Evolutionary conservation across 2,113 vertebrate species (phyloP).

Genomic region (Coptodon rendalli): DNA sequence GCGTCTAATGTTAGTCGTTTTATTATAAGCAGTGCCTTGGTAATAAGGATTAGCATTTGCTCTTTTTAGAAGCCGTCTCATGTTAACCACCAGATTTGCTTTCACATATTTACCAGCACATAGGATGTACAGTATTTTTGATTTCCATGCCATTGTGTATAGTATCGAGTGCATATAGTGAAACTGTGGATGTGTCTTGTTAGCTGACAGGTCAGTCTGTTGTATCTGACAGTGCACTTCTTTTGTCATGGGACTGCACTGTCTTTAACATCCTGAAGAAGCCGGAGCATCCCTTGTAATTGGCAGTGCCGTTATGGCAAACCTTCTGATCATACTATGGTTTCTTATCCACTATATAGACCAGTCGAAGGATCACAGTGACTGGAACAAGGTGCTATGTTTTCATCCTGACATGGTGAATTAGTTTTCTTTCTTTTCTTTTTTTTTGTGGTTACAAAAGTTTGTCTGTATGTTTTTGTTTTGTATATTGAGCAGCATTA

Average conservation of each 20-base stretch:
- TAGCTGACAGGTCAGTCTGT: background rate
- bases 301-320: conserved; percentile 19
- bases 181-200: conserved; percentile 5
- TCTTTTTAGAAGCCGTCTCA: conserved; percentile 13
- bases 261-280: conserved; percentile 18
- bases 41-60: conserved; percentile 33
- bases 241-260: conserved; percentile 11
- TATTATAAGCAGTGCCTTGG: conserved; percentile 64
- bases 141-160: conserved; percentile 14
- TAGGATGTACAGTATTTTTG: conserved; percentile 37
- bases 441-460: conserved; percentile 10
- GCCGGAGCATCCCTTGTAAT: conserved; percentile 6
- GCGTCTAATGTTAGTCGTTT: conserved; percentile 10
- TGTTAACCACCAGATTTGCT: background rate
- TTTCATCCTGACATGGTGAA: conserved; percentile 55
- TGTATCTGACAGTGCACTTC: background rate
- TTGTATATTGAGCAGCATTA: conserved; percentile 54
- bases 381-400: conserved; percentile 74
- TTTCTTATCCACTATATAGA: conserved; percentile 43
- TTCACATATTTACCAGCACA: conserved; percentile 33
- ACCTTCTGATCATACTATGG: conserved; percentile 7
- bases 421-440: conserved; percentile 11
- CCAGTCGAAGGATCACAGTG: conserved; percentile 56
- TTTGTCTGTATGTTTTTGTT: conserved; percentile 30
- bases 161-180: background rate